phyloP scores from a whole-genome alignment of 2,113 vertebrate genomes.

The Oxyura jamaicensis region DNA sequence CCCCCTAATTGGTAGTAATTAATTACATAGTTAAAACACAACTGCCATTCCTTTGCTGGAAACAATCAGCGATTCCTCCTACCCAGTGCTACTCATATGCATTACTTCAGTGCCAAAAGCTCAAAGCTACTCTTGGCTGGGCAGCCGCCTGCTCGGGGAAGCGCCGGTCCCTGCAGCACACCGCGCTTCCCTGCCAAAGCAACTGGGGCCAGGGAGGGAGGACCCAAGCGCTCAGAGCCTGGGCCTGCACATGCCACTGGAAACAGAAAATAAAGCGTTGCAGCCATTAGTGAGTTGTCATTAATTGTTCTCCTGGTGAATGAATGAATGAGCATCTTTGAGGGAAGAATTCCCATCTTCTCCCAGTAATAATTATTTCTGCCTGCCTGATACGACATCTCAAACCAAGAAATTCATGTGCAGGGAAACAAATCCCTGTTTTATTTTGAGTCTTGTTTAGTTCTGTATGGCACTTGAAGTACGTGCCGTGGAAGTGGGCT shows the following conservation, averaged over 20 bases:
- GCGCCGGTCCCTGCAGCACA: not conserved
- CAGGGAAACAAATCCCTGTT: conserved; percentile 39
- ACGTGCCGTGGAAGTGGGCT: not conserved
- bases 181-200: conserved; percentile 21
- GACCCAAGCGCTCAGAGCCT: not conserved
- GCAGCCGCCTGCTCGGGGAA: conserved; percentile 3
- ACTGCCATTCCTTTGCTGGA: conserved; percentile 40
- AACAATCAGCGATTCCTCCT: not conserved
- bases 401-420: not conserved
- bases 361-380: conserved; percentile 47
- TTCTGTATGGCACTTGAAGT: conserved; percentile 5
- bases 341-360: conserved; percentile 47
- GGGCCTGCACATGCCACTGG: not conserved
- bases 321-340: conserved; percentile 5
- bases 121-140: conserved; percentile 33
- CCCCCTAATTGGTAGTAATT: not conserved
- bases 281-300: conserved; percentile 1
- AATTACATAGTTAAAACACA: conserved; percentile 41
- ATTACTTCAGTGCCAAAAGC: conserved; percentile 28
- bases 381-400: conserved; percentile 17
- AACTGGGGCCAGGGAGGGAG: conserved; percentile 47
- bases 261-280: conserved; percentile 13
- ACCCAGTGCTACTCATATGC: not conserved
- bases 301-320: conserved; percentile 63
- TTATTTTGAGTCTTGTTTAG: conserved; percentile 7